Evolutionary conservation across 2,113 vertebrate genomes (phyloP), one percentile per base, ranked within the genome.

Genomic region (Bettongia penicillata): DNA sequence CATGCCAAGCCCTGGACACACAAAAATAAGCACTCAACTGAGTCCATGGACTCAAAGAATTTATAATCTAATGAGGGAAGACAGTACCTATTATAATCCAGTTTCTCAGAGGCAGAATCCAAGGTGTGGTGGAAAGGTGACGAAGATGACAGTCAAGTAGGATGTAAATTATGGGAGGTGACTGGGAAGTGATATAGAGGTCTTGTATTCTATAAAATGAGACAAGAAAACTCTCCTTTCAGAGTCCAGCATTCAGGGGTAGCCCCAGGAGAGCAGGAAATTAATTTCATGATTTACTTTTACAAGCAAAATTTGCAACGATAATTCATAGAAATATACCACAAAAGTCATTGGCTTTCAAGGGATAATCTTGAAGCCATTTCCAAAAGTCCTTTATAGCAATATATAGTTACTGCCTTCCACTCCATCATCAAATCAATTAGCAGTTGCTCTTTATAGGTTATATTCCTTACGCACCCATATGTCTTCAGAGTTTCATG

Each of bases 301-400:
- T 97, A n/a, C 48, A 37, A 93, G 95, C 93, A 90, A 98, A 97
- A 96, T 98, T 97, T 97, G 94, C 96, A 92, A 95, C 97, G 95
- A 95, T 96, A 96, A n/a, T 97, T 93, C 96, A 96, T 94, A 95
- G 96, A 53, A 96, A 97, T 96, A 92, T 89, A 96, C 52, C 93
- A 95, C 94, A 96, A 96, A 90, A 77, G 94, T 97, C 92, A 90
- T n/a, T 94, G 95, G 89, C 95, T 98, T 97, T 97, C 94, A 51
- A 94, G 96, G 96, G 97, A 97, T n/a, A 92, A 96, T 98, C 96
- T 92, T n/a, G 1, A 95, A 92, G 91, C 94, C 89, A 43, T 97
- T 98, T 96, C 84, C 96, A 98, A 91, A 92, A 93, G 96, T 95
- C 55, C 96, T 96, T 90, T 93, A 53, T 94, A 96, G 93, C 96